Evolutionary conservation across 2,113 vertebrate species (phyloP), one percentile per base, ranked within the genome.

Genomic region (Microtus richardsoni): DNA sequence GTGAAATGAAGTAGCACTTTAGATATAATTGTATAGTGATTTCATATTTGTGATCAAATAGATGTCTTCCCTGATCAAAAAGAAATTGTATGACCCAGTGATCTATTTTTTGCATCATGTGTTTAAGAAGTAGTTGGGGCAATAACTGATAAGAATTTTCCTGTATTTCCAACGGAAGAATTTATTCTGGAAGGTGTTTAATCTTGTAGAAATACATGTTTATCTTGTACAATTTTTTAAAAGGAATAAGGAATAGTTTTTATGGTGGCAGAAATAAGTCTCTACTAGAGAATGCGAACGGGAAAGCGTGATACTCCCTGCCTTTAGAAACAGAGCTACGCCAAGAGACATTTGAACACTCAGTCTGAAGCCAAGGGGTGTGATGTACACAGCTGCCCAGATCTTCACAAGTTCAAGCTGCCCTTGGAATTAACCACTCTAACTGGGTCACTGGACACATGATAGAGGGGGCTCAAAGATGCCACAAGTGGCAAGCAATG

Each of bases 161-260:
- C 83, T 78, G 77, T 58, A 49, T 86, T 94, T 92, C 68, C n/a
- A 93, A 49, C 4, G 26, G 36, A 94, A 92, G 21, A 88, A 75
- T 92, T 90, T 90, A 30, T 88, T 93, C 52, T 84, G 17, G 95
- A 91, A 92, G 41, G 75, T n/a, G 26, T 47, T 94, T 91, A 47
- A 54, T 22, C 28, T 44, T 91, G 75, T 26, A 83, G n/a, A 71
- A 88, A 83, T 73, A 80, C 1, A 58, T 66, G 73, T 91, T 82
- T 74, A 66, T 44, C 94, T 85, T 77, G 13, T 78, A 47, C 88
- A 22, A 64, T 83, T 95, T 95, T 94, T 83, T 78, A 83, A 91
- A 96, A 96, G 96, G 64, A 49, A 49, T 77, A 89, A 85, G 36
- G 44, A 92, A 78, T 66, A 10, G 30, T 80, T 93, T 91, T 84